Conservation (phyloP, 2,888 invertebrate genomes). For the Sicus ferrugineus region DNA sequence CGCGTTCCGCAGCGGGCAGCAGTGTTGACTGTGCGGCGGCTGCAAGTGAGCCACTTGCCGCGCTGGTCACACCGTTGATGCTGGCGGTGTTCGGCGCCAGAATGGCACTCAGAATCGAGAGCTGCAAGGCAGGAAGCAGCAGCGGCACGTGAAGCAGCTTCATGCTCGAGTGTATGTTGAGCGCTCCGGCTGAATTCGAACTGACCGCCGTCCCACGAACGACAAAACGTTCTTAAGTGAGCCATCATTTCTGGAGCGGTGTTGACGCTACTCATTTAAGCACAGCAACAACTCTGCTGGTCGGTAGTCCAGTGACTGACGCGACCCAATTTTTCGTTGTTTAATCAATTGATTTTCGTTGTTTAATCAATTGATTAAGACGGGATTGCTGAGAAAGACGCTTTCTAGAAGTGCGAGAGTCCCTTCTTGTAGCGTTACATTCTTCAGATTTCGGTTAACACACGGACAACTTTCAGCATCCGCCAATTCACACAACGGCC, state of each 20-base stretch:
- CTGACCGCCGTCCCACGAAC: neutral
- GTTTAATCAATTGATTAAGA: neutral
- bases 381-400: no score
- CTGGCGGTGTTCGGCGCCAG: neutral
- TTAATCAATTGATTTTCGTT: no score
- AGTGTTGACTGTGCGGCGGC: slow-evolving; percentile 40
- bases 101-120: neutral
- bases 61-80: no score
- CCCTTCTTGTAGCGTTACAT: no score
- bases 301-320: no score
- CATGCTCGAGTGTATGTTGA: neutral
- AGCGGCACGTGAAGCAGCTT: neutral
- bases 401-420: no score
- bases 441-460: no score
- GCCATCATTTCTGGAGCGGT: neutral
- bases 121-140: neutral
- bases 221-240: neutral
- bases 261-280: neutral
- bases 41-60: neutral
- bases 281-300: no score
- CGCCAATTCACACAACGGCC: no score
- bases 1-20: slow-evolving; percentile 48
- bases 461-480: no score
- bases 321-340: no score
- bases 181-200: slow-evolving; percentile 2